Conservation (phyloP, 2,797 vertebrate genomes). For the Sebastiscus albofasciatus region DNA sequence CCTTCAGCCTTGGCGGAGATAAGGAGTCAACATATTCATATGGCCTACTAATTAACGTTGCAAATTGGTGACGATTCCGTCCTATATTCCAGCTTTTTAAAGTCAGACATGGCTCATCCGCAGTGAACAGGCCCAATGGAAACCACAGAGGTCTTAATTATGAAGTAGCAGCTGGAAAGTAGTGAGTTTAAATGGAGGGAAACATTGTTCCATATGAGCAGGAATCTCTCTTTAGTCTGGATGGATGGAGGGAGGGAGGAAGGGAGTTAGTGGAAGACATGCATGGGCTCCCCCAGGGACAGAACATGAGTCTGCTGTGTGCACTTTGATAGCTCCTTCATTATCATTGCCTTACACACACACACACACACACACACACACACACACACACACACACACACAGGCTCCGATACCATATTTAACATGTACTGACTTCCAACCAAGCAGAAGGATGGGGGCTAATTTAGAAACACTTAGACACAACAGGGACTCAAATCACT, state of each 20-base stretch:
- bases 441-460: conserved; percentile 16
- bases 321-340: not conserved
- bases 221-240: not conserved
- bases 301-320: conserved; percentile 19
- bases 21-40: not conserved
- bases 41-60: not conserved
- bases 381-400: not conserved
- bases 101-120: not conserved
- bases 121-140: not conserved
- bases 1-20: too few species aligned
- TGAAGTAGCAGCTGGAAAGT: not conserved
- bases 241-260: not conserved
- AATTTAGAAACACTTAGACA: conserved; percentile 25
- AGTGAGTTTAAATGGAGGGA: not conserved
- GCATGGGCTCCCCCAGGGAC: conserved; percentile 9
- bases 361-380: not conserved
- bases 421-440: conserved; percentile 8
- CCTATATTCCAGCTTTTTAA: not conserved
- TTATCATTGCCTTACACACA: conserved; percentile 7
- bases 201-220: not conserved
- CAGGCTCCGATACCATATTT: not conserved
- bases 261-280: not conserved
- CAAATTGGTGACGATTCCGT: not conserved
- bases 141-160: not conserved
- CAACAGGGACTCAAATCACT: conserved; percentile 6